These are phyloP conservation scores for Porites divaricata DNA, from an alignment of 92 coral and sea anemone species.

Conservation along the genomic window DNA sequence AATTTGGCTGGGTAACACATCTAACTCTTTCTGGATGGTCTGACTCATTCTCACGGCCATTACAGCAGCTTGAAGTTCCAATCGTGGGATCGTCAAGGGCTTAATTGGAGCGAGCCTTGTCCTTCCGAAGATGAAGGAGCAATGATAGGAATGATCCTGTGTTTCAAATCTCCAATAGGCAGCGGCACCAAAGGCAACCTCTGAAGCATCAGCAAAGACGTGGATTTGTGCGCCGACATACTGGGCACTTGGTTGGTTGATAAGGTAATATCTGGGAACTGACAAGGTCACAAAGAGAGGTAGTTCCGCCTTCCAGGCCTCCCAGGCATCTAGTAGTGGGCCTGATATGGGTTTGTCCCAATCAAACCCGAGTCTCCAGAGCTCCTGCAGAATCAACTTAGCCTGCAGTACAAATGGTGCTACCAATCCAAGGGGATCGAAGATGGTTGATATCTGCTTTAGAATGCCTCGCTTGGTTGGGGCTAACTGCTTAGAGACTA, in stretches of 20 bases:
- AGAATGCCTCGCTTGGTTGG: constrained; percentile 19
- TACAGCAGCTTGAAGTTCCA: constrained; percentile 66
- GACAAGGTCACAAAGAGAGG: constrained; percentile 27
- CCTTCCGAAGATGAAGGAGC: constrained; percentile 46
- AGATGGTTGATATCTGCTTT: constrained; percentile 37
- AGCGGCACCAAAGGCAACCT: constrained; percentile 56
- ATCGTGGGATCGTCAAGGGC: constrained; percentile 57
- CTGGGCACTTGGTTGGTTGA: neutral
- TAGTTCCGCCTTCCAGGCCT: constrained; percentile 51
- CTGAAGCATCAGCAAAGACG: constrained; percentile 55
- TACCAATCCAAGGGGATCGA: constrained; percentile 37
- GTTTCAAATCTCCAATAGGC: constrained; percentile 27
- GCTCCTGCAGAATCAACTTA: constrained; percentile 46
- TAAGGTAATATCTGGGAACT: constrained; percentile 54
- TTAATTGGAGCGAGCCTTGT: constrained; percentile 37
- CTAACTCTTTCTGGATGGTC: constrained; percentile 35
- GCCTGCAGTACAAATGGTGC: constrained; percentile 46
- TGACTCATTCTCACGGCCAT: constrained; percentile 44
- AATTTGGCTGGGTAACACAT: constrained; percentile 4
- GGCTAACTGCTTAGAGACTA: neutral
- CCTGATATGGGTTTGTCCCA: constrained; percentile 56
- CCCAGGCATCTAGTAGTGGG: constrained; percentile 50
- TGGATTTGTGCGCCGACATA: constrained; percentile 33
- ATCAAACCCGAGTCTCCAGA: constrained; percentile 40
- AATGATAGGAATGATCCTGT: neutral